Conservation (phyloP, 2,113 vertebrate genomes). For the Bos taurus region DNA sequence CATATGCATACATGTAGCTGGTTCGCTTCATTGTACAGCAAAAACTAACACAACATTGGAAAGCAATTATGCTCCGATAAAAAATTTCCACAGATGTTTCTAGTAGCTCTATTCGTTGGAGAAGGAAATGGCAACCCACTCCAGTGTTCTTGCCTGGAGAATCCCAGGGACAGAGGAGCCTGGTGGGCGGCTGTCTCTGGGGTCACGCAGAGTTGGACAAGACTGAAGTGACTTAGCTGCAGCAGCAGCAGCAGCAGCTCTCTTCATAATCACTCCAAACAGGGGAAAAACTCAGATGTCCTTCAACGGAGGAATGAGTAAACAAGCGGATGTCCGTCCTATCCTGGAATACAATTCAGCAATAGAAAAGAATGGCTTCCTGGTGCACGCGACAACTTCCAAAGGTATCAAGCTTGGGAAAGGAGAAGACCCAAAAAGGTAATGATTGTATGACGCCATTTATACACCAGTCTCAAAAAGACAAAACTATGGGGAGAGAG, state of each 20-base stretch:
- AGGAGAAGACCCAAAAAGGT: neutral
- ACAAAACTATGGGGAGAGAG: neutral
- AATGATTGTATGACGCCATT: neutral
- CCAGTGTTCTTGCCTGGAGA: neutral
- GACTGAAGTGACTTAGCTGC: neutral
- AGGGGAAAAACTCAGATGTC: neutral
- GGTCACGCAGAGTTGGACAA: neutral
- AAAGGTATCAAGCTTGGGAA: neutral
- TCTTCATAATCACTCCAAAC: neutral
- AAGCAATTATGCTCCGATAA: neutral
- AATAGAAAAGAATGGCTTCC: neutral
- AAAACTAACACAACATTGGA: neutral
- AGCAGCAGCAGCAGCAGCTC: neutral
- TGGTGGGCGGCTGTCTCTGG: neutral
- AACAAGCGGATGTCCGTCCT: neutral
- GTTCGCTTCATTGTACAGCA: neutral
- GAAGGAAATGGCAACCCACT: neutral
- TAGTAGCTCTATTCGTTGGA: neutral
- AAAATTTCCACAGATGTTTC: neutral
- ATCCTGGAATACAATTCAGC: neutral
- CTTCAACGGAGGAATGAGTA: neutral
- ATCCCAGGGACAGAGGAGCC: neutral
- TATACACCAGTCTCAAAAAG: neutral
- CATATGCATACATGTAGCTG: neutral
- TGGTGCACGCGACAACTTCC: too few species aligned